phyloP scores from a whole-genome alignment of 2,888 invertebrate genomes.

The Stenoptilia bipunctidactyla region DNA sequence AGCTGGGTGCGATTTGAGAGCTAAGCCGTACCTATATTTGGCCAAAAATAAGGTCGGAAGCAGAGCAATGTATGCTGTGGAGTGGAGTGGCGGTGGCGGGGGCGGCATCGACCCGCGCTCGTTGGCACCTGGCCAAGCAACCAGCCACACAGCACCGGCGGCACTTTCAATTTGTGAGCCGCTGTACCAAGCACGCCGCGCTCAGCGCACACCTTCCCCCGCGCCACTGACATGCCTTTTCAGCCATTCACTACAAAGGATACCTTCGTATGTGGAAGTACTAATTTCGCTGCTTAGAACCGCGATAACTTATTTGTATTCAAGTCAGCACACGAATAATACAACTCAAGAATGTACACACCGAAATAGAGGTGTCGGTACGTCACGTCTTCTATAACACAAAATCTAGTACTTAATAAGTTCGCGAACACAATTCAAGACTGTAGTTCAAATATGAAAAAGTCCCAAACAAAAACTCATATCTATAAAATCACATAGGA shows the following conservation, averaged over 20 bases:
- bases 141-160: conserved; percentile 20
- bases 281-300: not conserved
- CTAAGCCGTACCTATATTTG: too few species aligned
- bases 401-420: too few species aligned
- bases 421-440: too few species aligned
- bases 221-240: conserved; percentile 39
- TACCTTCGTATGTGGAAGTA: too few species aligned
- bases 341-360: not conserved
- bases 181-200: conserved; percentile 28
- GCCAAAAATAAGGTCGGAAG: conserved; percentile 15
- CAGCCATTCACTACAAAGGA: conserved; percentile 90
- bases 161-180: conserved; percentile 35
- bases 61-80: not conserved
- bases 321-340: not conserved
- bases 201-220: conserved; percentile 1
- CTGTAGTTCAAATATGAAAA: too few species aligned
- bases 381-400: too few species aligned
- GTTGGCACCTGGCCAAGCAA: conserved; percentile 45
- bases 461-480: too few species aligned
- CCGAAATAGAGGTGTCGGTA: not conserved
- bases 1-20: too few species aligned
- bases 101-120: conserved; percentile 39
- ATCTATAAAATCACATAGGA: too few species aligned
- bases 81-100: conserved; percentile 4
- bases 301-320: not conserved